Evolutionary conservation across 2,888 invertebrate species (phyloP), one percentile per base, ranked within the genome.

Genomic region (Drosophila infuscata): DNA sequence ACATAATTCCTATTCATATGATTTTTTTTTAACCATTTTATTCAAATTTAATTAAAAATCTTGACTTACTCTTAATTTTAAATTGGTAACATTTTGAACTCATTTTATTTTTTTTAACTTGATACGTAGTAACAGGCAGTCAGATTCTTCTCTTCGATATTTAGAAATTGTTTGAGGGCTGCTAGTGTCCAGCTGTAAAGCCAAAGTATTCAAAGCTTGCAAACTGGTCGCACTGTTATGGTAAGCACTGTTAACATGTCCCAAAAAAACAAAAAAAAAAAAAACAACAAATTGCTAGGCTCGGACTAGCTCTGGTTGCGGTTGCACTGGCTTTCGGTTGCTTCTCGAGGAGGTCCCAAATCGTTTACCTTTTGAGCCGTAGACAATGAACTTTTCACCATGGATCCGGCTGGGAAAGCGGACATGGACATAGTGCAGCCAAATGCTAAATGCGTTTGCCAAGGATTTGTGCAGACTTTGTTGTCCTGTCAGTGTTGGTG

Each of bases 341-440:
- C 79, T 68, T 68, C 62, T 82, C 61, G 70, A 46, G 67, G 64
- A 65, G 63, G 59, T 52, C 70, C 70, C 67, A 69, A 83, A 85
- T 70, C 83, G 80, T 75, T 87, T 82, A 86, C 86, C 86, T 89
- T 84, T 76, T 76, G 60, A 74, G 76, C 49, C 79, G 64, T 75
- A 71, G 83, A 85, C 88, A 88, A 83, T 87, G 79, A 76, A 82
- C 76, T 74, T 79, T 71, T 67, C 35, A 60, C 63, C 51, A 17
- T 15, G 54, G 53, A 36, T 20, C 32, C 20, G 25, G 38, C 32
- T 43, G 35, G 35, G 58, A 35, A 30, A 35, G 29, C 49, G 58
- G 17, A 32, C 51, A 30, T 30, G n/a, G 12, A 30, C 30, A 35
- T 49, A 48, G 60, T 70, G 57, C 70, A 56, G 33, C 51, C 68